Percentiles rank a stretch among this genome's conserved stretches.
These are phyloP conservation scores for Megastigmus dorsalis DNA, from an alignment of 2,888 invertebrate genomes.

Conservation along the genomic window DNA sequence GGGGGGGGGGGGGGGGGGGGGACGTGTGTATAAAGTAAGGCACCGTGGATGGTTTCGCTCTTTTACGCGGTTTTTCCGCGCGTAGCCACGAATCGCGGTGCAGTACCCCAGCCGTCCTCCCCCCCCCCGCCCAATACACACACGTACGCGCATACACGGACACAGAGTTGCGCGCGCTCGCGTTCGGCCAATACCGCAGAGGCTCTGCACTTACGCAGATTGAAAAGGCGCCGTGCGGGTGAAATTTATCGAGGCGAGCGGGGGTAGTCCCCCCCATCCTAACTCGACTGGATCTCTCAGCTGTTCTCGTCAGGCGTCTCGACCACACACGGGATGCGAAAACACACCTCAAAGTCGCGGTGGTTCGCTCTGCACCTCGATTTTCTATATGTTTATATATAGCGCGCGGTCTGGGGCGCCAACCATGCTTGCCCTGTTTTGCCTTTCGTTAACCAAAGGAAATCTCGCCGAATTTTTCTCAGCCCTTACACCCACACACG, in stretches of 20 bases:
- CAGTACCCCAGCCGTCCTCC: too few relatives aligned
- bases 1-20: too few relatives aligned
- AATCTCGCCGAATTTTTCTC: neutral
- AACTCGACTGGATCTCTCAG: too few relatives aligned
- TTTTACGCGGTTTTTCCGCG: neutral
- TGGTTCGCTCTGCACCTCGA: neutral
- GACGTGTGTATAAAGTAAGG: neutral
- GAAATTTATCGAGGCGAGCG: slow-evolving; percentile 41
- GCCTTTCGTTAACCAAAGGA: neutral
- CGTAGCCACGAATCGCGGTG: neutral
- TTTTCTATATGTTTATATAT: slow-evolving; percentile 3
- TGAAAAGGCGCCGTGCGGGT: slow-evolving; percentile 39
- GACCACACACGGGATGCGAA: slow-evolving; percentile 28
- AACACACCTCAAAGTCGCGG: slow-evolving; percentile 19
- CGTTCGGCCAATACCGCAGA: slow-evolving; percentile 2
- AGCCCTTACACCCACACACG: neutral
- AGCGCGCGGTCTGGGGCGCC: too few relatives aligned
- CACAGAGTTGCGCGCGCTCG: too few relatives aligned
- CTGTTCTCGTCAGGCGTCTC: too few relatives aligned
- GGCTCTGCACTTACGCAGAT: slow-evolving; percentile 48
- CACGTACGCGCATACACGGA: too few relatives aligned
- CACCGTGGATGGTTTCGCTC: neutral
- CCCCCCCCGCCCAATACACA: too few relatives aligned
- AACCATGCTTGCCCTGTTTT: too few relatives aligned
- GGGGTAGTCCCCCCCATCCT: neutral